phyloP scores from a whole-genome alignment of 2,797 vertebrate genomes.

The Parotocinclus haroldoi region DNA sequence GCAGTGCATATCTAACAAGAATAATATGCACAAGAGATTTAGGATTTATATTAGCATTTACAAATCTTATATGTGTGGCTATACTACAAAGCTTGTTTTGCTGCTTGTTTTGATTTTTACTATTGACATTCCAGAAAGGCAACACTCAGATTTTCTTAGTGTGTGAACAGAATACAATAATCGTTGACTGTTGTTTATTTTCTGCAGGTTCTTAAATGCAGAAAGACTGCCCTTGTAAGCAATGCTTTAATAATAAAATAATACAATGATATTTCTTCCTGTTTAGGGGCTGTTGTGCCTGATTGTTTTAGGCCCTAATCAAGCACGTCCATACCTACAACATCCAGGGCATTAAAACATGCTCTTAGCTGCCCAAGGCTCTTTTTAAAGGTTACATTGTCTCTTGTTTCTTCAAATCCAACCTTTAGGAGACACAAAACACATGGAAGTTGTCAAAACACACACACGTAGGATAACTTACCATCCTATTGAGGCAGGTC shows the following conservation, averaged over 20 bases:
- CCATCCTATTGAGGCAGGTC: constrained; percentile 59
- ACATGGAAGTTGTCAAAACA: constrained; percentile 48
- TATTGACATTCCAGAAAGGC: constrained; percentile 21
- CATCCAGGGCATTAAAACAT: constrained; percentile 4
- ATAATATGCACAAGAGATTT: constrained; percentile 56
- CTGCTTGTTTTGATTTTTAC: constrained; percentile 12
- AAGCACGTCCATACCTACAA: constrained; percentile 17
- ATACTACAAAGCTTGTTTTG: constrained; percentile 14
- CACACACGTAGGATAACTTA: constrained; percentile 40
- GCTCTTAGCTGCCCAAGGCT: constrained; percentile 29
- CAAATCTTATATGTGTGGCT: constrained; percentile 31
- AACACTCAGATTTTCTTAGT: background rate
- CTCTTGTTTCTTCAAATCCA: constrained; percentile 55
- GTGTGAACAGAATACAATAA: background rate
- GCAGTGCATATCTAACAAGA: constrained; percentile 60
- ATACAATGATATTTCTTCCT: background rate
- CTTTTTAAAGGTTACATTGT: constrained; percentile 56
- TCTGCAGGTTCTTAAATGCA: background rate
- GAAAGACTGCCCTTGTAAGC: background rate
- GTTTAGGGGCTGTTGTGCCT: background rate
- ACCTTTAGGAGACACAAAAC: constrained; percentile 62
- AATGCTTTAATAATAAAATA: background rate
- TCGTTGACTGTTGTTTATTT: background rate
- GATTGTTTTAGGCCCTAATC: constrained; percentile 9
- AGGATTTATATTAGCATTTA: constrained; percentile 62